Base-by-base conservation (phyloP, 2,797 vertebrate genomes). In the Scyliorhinus canicula region DNA sequence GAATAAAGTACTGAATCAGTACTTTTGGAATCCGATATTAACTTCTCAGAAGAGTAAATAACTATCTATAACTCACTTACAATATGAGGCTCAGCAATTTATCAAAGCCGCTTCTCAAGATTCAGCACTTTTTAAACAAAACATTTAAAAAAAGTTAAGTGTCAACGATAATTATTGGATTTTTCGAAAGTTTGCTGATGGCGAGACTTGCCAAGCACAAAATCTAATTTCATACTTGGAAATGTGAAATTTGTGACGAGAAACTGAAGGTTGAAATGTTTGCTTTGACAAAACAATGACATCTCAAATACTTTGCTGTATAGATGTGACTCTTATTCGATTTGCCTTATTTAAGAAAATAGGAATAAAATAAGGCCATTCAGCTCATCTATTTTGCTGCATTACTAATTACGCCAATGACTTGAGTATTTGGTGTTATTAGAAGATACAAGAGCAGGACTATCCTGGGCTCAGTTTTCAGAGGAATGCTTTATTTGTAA, bases 161-260 rank as follows among this genome's bases (percentile, higher is more conserved):
- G 52, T 88, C 35, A 55, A 55, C 28, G 24, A 88, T 88, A 57
- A 57, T 88, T 57, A 28, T 14, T 88, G 28, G 26, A 55, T 88
- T 88, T 88, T 52, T 88, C 35, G 4, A 11, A 88, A 88, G 47
- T 88, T 8, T 57, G 50, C 55, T 88, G 28, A 88, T 88, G 52
- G 31, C n/a, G 35, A 88, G 52, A 88, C 85, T 35, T 52, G 19
- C 85, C 55, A n/a, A 88, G 52, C n/a, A 57, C 52, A 35, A 88
- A 88, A 88, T 57, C 52, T 88, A 52, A 55, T 55, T 88, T 31
- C 85, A 57, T 57, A 57, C 52, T 88, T n/a, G 85, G 85, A 88
- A 88, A 57, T 57, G 28, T 88, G 52, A 57, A 57, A 88, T 57
- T 19, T 88, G 19, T 44, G 28, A 88, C 52, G 35, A 93, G 60